Conservation (phyloP, 2,797 vertebrate genomes). For the Lutjanus argentimaculatus region DNA sequence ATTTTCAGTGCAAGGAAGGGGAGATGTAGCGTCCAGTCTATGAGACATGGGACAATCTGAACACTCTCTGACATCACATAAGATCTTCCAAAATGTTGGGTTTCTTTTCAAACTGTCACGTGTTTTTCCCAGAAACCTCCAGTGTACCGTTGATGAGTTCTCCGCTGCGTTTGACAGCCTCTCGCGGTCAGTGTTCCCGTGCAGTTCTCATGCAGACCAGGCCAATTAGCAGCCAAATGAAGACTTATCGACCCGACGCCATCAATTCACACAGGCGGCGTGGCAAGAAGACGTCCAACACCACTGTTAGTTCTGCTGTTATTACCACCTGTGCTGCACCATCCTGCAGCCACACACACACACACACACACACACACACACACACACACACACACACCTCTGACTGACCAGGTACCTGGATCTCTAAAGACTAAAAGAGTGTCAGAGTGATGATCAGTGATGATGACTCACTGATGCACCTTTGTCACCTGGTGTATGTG, state of each 20-base stretch:
- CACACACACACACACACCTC: not conserved
- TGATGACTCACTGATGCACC: not conserved
- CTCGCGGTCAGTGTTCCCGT: not conserved
- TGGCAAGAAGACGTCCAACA: not conserved
- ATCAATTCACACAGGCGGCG: conserved; percentile 28
- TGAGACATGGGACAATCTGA: not conserved
- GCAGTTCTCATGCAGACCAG: conserved; percentile 34
- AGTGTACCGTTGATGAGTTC: too few relatives aligned
- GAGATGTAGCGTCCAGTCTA: too few relatives aligned
- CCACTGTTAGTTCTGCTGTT: conserved; percentile 1
- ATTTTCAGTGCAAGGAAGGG: too few relatives aligned
- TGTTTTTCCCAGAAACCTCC: too few relatives aligned
- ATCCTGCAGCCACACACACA: too few relatives aligned
- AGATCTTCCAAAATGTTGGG: not conserved
- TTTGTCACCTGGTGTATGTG: conserved; percentile 1
- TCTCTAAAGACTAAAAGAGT: not conserved
- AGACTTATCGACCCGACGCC: conserved; percentile 43
- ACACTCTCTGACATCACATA: not conserved
- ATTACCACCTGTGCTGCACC: not conserved
- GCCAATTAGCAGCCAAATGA: conserved; percentile 56
- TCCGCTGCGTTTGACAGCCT: not conserved
- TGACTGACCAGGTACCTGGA: not conserved
- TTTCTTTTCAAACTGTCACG: not conserved
- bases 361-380: too few relatives aligned
- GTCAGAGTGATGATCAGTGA: not conserved